Base-by-base conservation (phyloP, 2,888 invertebrate genomes). In the Chrysomela aeneicollis region DNA sequence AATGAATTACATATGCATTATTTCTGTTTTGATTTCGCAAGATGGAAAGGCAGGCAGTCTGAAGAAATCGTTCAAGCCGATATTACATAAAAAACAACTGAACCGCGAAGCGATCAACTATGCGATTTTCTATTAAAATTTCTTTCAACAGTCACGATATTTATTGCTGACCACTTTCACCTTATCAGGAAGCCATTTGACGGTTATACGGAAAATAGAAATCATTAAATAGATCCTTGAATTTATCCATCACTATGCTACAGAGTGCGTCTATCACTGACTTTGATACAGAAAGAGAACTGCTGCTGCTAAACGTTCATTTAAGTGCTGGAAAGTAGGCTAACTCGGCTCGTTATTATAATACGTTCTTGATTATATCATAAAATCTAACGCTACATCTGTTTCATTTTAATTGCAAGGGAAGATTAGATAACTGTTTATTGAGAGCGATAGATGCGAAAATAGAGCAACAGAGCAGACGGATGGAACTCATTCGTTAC, bases 41-140 rank as follows among this genome's bases (percentile, higher is more conserved):
- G 42, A 1, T 15, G 35, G 42, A 42, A 15, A 42, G 42, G 42
- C 15, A 12, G 12, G 35, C 35, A 35, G 35, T 35, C 10, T 35
- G 35, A 42, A 42, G 42, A 42, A 42, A 42, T 42, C 42, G 42
- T 42, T 42, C 35, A 8, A 42, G 15, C 4, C 15, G 50, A 19
- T 53, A 50, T 66, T 66, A 63, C 58, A 61, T 63, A 66, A 66
- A 65, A 66, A 60, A 53, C 37, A 52, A 66, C 47, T 61, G 61
- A 61, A 65, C 53, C 66, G 62, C 26, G 58, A 66, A 42, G 42
- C 42, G 42, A 12, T 42, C 42, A 42, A 42, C 15, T 42, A 15
- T 42, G 15, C 42, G 15, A 42, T 42, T 42, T 42, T 42, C 42
- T 42, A 42, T 42, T 42, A 42, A 42, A 15, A 42, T 42, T 42